Base-by-base conservation (phyloP, 1,140 invertebrate genomes). In the Sweltsa coloradensis region DNA sequence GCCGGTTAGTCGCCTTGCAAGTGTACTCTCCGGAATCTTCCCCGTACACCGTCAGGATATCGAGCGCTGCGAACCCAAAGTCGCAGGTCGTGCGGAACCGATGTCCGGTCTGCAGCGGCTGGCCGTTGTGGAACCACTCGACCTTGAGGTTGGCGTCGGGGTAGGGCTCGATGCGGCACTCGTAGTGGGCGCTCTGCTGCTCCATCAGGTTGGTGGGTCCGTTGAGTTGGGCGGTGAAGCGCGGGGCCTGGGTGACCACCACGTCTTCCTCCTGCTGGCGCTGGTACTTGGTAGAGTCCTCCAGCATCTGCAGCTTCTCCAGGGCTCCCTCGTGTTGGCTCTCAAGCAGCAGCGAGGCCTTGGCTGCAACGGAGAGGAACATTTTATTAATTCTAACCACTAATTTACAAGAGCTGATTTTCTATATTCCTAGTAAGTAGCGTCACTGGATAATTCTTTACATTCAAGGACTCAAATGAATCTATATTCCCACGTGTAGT, bases 11-110 rank as follows among this genome's bases (percentile, higher is more conserved):
- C 34, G 90, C 89, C 57, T 77, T 77, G 62, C 90, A 94, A 6
- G 85, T 87, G 60, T 95, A 96, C 60, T 89, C 85, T 26, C 92
- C 93, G 51, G 84, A 85, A 66, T 97, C 92, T 71, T 95, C 91
- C 16, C 84, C 86, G 63, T 94, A 94, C 2, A 93, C 90, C 34
- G 84, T 85, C 16, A 94, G 70, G 24, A 98, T 85, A 62, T 97
- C 92, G 34, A 98, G 68, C 51, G 91, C 83, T 34, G 92, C 89
- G 66, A 94, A 95, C 25, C 93, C 93, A 69, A 97, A 97, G 63
- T 97, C 92, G 60, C 88, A 90, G 6, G 85, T 81, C 42, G 89
- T 92, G 54, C 89, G 80, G 69, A 91, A 95, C 52, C 91, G 78
- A 62, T 92, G 87, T 40, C 91, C 89, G 48, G 85, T 89, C 58